A percentile compares a stretch with the other conserved stretches of the same genome.
These are phyloP conservation scores for Parauchenoglanis punctatus DNA, from an alignment of 2,797 vertebrate species.

Conservation along the genomic window DNA sequence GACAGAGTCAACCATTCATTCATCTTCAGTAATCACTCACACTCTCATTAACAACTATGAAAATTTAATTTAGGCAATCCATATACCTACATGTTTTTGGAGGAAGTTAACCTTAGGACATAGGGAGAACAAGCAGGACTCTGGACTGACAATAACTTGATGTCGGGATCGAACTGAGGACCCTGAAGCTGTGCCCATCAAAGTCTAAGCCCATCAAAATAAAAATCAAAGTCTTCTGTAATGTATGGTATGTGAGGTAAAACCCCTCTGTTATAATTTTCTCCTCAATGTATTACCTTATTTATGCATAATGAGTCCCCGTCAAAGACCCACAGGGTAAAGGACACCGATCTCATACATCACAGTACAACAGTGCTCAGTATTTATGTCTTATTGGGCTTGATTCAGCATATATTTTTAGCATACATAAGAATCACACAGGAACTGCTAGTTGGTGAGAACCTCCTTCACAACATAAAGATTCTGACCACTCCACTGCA, in stretches of 20 bases:
- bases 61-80: no score
- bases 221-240: neutral
- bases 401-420: neutral
- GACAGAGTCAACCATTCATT: neutral
- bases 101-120: no score
- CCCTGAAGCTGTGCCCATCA: neutral
- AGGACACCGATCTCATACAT: neutral
- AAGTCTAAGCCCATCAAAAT: neutral
- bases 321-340: neutral
- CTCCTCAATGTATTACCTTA: neutral
- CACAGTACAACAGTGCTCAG: neutral
- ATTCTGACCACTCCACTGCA: neutral
- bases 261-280: neutral
- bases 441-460: conserved; percentile 3
- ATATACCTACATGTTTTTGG: neutral
- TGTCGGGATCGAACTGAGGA: neutral
- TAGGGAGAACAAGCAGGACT: no score
- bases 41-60: neutral
- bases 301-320: neutral
- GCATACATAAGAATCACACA: conserved; percentile 2
- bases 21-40: neutral
- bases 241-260: neutral
- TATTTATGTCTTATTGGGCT: neutral
- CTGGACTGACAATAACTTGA: neutral
- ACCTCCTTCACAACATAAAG: conserved; percentile 12